phyloP scores from a whole-genome alignment of 2,888 invertebrate species.

The Penaeus monodon region DNA sequence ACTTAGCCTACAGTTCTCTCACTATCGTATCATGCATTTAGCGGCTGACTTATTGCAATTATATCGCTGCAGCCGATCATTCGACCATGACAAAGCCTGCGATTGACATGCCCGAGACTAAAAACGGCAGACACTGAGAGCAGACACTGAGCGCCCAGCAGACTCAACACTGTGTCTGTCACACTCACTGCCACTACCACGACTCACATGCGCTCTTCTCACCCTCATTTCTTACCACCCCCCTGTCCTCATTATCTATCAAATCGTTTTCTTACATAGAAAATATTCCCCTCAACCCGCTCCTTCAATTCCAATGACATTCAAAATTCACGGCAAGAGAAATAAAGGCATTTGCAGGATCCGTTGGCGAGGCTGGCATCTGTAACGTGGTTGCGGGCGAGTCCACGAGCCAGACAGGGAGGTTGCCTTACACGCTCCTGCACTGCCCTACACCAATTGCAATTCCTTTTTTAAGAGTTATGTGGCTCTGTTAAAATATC shows the following conservation, averaged over 20 bases:
- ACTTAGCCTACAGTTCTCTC: conserved; percentile 30
- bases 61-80: conserved; percentile 22
- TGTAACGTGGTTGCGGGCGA: conserved; percentile 31
- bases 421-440: conserved; percentile 7
- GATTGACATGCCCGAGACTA: conserved; percentile 24
- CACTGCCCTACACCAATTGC: too few relatives aligned
- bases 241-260: neutral
- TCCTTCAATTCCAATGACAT: neutral
- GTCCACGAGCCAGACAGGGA: conserved; percentile 55
- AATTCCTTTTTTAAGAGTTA: too few relatives aligned
- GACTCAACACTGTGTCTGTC: conserved; percentile 39
- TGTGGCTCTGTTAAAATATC: too few relatives aligned
- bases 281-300: neutral
- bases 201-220: neutral
- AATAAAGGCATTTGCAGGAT: neutral
- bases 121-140: conserved; percentile 2
- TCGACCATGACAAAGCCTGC: neutral
- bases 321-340: neutral
- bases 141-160: conserved; percentile 10
- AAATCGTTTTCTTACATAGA: neutral
- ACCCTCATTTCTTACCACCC: neutral
- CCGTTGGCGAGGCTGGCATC: conserved; percentile 26
- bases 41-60: conserved; percentile 31
- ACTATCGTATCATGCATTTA: conserved; percentile 32
- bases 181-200: conserved; percentile 22